phyloP scores from a whole-genome alignment of 2,888 invertebrate species.

The Luperina nickerlii region DNA sequence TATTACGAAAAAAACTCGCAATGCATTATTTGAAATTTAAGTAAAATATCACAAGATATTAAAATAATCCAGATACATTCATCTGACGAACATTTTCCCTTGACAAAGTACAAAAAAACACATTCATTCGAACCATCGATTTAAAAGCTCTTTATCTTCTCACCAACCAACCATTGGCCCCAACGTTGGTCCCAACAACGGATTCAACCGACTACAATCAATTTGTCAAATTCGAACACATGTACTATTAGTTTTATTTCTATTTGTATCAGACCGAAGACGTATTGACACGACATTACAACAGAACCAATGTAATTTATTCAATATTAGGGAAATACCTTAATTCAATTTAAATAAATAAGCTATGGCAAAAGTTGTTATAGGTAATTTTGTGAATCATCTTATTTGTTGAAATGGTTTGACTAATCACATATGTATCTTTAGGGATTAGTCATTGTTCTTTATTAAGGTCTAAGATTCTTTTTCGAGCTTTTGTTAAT shows the following conservation, averaged over 20 bases:
- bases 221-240: slow-evolving; percentile 72
- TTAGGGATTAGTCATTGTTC: slow-evolving; percentile 40
- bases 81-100: not conserved
- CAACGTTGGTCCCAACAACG: slow-evolving; percentile 43
- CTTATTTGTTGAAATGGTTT: slow-evolving; percentile 33
- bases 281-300: slow-evolving; percentile 70
- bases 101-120: not conserved
- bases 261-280: slow-evolving; percentile 62
- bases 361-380: slow-evolving; percentile 18
- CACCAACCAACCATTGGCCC: slow-evolving; percentile 17
- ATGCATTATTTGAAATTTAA: not conserved
- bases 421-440: slow-evolving; percentile 35
- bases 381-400: slow-evolving; percentile 32
- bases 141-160: not conserved
- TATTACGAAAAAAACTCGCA: not conserved
- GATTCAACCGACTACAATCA: slow-evolving; percentile 66
- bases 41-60: not conserved
- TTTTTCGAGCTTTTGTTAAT: not conserved
- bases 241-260: slow-evolving; percentile 68
- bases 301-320: slow-evolving; percentile 65
- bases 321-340: slow-evolving; percentile 61
- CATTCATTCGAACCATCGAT: not conserved
- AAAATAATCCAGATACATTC: not conserved
- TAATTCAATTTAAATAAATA: slow-evolving; percentile 25
- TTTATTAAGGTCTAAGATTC: not conserved